Evolutionary conservation across 1,140 invertebrate genomes (phyloP), one percentile per base, ranked within the genome.

Genomic region (Oedothorax gibbosus): DNA sequence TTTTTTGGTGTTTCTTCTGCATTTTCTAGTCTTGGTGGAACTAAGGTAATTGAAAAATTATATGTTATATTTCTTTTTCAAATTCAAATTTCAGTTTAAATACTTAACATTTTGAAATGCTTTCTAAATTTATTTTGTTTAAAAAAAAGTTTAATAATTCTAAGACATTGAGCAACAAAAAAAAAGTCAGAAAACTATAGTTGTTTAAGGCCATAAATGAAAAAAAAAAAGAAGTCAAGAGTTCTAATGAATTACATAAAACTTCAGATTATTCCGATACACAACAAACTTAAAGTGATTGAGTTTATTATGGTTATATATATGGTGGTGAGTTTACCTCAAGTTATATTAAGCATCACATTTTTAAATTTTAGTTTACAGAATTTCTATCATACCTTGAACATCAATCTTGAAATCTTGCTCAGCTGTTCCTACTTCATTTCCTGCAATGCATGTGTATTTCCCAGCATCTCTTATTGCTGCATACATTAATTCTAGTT

Each of bases 371-470:
- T 35, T 35, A 35, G 35, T 35, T 35, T n/a, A n/a, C n/a, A n/a
- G n/a, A n/a, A n/a, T 15, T 65, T 15, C 18, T 57, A 87, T 65
- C 35, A 88, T 90, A 94, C 94, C 93, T 78, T 94, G 94, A 78
- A 97, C 95, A 73, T 94, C 93, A 12, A 97, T 93, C 2, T 90
- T 92, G 3, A 94, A 95, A 88, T 96, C 94, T 73, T 94, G 94
- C 7, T 92, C 92, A 7, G 93, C 93, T 86, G 95, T 93, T 0
- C 96, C 97, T 88, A 93, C 94, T 79, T 93, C 93, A 90, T 99
- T 99, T 7, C 91, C 93, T 12, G 96, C 97, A 10, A 93, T 93
- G 88, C 96, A 98, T 68, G 94, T 94, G 90, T 99, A 99, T 57
- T 92, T 92, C 14, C 85, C 87, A 76, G 73, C 62, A 69, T 86